Evolutionary conservation across 2,797 vertebrate genomes (phyloP), one percentile per base, ranked within the genome.

Genomic region (Enteromius anoplus): DNA sequence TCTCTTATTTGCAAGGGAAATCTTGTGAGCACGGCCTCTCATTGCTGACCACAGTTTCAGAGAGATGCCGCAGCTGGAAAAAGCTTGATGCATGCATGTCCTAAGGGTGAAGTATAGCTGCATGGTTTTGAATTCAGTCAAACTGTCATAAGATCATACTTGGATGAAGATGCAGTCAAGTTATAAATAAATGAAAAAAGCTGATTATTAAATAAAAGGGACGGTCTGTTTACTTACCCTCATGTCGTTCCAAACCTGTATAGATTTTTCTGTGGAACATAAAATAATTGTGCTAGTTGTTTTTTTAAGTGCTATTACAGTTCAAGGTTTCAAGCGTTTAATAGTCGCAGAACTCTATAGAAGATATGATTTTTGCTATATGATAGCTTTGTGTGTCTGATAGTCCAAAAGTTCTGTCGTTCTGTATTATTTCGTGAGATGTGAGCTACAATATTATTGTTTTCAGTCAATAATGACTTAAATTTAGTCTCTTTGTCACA

Each of bases 1-100:
- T 78, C 47, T n/a, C 85, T 42, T n/a, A 34, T 79, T 86, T 82
- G 26, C 62, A 83, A 86, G 77, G 87, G 88, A 89, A 84, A 83
- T 72, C 15, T 17, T 42, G 5, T 75, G 49, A 77, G 65, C 58
- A 47, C 60, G 23, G 40, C 26, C 7, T 82, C 7, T 73, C 23
- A 66, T 51, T 53, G n/a, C 47, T 34, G 72, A 75, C 47, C 37
- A 72, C 17, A 32, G 34, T 69, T 82, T 73, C 3, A 47, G 17
- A 72, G 26, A 15, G 37, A 62, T n/a, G 2, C 26, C 5, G 9
- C 29, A 23, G 53, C 8, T 69, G 62, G 21, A 53, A 82, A 76
- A 68, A 55, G 17, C 19, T 68, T 45, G 23, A 68, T 4, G 5
- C 53, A 37, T 5, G 3, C 42, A 45, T 77, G 12, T 64, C 19